Conservation (phyloP, 2,888 invertebrate species). For the Trichopria drosophilae region DNA sequence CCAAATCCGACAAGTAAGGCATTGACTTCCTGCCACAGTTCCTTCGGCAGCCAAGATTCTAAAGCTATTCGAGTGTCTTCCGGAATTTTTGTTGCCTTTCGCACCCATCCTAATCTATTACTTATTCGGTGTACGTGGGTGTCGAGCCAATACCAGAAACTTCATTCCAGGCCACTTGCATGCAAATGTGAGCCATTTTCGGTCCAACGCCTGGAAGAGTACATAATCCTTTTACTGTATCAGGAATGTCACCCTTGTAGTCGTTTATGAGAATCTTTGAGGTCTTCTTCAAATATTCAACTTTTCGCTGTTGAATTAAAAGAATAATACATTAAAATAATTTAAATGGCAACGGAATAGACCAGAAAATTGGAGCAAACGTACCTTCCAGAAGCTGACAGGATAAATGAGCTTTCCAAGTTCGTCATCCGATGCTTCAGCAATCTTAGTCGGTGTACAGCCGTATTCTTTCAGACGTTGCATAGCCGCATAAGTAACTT, state of each 20-base stretch:
- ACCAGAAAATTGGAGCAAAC: too few species aligned
- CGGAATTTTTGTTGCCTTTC: constrained; percentile 72
- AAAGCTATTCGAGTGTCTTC: constrained; percentile 83
- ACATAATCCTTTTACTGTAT: constrained; percentile 77
- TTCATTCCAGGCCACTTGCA: constrained; percentile 90
- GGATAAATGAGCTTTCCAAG: constrained; percentile 86
- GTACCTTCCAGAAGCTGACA: constrained; percentile 93
- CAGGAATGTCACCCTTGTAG: constrained; percentile 87
- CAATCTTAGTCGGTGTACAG: constrained; percentile 73
- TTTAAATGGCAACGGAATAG: too few species aligned
- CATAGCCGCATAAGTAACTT: constrained; percentile 91
- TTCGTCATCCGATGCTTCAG: constrained; percentile 68
- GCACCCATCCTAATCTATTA: constrained; percentile 88
- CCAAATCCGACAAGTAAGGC: constrained; percentile 95
- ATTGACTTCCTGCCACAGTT: constrained; percentile 86
- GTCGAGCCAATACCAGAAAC: constrained; percentile 92
- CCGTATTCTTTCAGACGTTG: constrained; percentile 71
- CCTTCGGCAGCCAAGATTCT: constrained; percentile 85
- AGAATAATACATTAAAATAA: too few species aligned
- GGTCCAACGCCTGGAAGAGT: constrained; percentile 94
- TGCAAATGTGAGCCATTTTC: constrained; percentile 97
- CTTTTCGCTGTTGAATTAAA: constrained; percentile 90
- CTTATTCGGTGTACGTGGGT: constrained; percentile 96
- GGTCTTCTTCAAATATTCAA: constrained; percentile 84
- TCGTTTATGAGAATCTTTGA: constrained; percentile 76